Evolutionary conservation across 30 jellyfish, hydroid and myxozoan species (phyloP).

Genomic region (Aurelia sp.): DNA sequence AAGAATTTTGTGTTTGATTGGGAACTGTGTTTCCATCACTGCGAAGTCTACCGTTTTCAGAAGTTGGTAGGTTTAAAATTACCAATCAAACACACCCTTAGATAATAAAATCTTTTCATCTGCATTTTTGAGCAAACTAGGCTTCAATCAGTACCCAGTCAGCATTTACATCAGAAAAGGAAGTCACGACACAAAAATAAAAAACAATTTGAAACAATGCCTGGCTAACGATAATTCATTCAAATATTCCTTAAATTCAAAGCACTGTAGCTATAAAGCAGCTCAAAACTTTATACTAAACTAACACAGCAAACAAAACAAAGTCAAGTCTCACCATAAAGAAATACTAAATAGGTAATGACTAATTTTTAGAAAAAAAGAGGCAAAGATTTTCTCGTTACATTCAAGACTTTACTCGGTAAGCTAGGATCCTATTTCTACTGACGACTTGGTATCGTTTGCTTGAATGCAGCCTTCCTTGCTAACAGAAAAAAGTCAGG

Average conservation of each 20-base stretch:
- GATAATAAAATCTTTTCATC: no score
- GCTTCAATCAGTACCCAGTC: no score
- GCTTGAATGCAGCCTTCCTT: no score
- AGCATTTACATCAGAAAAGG: no score
- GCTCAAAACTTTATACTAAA: not conserved
- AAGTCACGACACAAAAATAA: not conserved
- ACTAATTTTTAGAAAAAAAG: not conserved
- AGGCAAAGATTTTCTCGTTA: not conserved
- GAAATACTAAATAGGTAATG: not conserved
- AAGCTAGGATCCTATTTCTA: not conserved
- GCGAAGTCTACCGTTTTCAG: no score
- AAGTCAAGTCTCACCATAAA: not conserved
- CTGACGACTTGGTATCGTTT: not conserved
- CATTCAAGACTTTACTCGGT: not conserved
- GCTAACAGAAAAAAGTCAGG: no score
- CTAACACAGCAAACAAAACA: conserved; percentile 32
- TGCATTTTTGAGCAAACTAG: no score
- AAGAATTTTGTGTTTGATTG: no score
- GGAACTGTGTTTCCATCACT: no score
- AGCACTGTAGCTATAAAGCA: conserved; percentile 30
- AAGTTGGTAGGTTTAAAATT: no score
- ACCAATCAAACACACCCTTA: no score
- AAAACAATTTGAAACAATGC: not conserved
- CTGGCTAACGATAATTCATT: conserved; percentile 44
- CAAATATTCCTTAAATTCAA: conserved; percentile 60